Conservation (phyloP, 2,113 vertebrate species). For the Ictidomys tridecemlineatus region DNA sequence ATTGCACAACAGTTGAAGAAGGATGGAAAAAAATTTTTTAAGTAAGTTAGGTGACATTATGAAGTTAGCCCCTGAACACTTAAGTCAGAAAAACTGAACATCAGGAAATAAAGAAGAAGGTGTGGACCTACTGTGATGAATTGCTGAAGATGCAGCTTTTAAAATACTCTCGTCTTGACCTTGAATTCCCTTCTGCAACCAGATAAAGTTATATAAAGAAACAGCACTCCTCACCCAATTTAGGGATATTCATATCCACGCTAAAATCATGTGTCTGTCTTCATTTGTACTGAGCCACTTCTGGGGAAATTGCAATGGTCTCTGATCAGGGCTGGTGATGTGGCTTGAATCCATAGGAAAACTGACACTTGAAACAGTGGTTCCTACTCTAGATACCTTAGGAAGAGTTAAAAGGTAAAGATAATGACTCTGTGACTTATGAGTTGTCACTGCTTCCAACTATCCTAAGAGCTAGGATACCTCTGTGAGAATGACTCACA, state of each 20-base stretch:
- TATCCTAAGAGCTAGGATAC: neutral
- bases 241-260: neutral
- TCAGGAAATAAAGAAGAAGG: constrained; percentile 5
- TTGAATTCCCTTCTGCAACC: constrained; percentile 5
- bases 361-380: neutral
- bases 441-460: neutral
- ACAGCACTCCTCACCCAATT: neutral
- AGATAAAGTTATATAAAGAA: constrained; percentile 24
- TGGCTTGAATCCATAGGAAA: neutral
- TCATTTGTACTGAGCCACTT: neutral
- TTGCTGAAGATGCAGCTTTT: constrained; percentile 30
- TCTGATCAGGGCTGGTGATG: neutral
- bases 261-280: neutral
- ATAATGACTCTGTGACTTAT: neutral
- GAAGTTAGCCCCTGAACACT: constrained; percentile 48
- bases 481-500: neutral
- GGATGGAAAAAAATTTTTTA: neutral
- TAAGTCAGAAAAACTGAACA: constrained; percentile 43
- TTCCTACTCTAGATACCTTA: neutral
- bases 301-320: neutral
- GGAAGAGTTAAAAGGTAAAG: constrained; percentile 54
- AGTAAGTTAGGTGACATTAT: constrained; percentile 38
- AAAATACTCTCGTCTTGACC: neutral
- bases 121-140: neutral
- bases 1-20: constrained; percentile 59